Base-by-base conservation (phyloP, 2,113 vertebrate genomes). In the Nothoprocta perdicaria region DNA sequence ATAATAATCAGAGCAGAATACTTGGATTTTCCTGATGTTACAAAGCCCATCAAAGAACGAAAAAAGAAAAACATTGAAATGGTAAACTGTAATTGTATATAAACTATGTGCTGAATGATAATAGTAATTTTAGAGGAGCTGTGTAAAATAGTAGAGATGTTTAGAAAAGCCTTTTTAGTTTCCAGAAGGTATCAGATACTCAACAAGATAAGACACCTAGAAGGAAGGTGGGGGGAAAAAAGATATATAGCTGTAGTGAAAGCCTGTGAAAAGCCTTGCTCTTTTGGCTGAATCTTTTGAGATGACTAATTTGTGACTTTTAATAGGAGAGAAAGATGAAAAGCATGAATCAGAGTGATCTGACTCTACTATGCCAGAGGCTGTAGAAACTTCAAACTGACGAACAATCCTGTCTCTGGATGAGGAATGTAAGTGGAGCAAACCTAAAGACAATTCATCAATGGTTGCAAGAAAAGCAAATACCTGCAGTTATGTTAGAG, bases 161-260 rank as follows among this genome's bases (percentile, higher is more conserved):
- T 69, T 89, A 15, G 10, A 92, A 90, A 79, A 58, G n/a, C 15
- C 9, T 62, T 82, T 85, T 46, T 38, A 35, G 66, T 58, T 7
- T 77, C 16, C 73, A 63, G 77, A 88, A 67, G 57, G 5, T 1
- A 2, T 75, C 29, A 48, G 48, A 48, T 84, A 61, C 80, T 81
- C 58, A 86, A 50, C 31, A 69, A 5, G 0, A 63, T 90, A n/a
- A 72, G 46, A 38, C 74, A 81, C 11, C 23, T 48, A 40, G 17
- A 50, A 24, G 62, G 83, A 52, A 46, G 35, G 35, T 38, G 35
- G 35, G 35, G 35, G 35, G 23, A 41, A 67, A 55, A 72, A 87
- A 19, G 71, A 26, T 76, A 38, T 0, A 0, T 57, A 40, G 66
- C 41, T 66, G 6, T 69, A 46, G 8, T 19, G 1, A 22, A 48